Evolutionary conservation across 2,888 invertebrate species (phyloP).

Genomic region (Mythimna albipuncta): DNA sequence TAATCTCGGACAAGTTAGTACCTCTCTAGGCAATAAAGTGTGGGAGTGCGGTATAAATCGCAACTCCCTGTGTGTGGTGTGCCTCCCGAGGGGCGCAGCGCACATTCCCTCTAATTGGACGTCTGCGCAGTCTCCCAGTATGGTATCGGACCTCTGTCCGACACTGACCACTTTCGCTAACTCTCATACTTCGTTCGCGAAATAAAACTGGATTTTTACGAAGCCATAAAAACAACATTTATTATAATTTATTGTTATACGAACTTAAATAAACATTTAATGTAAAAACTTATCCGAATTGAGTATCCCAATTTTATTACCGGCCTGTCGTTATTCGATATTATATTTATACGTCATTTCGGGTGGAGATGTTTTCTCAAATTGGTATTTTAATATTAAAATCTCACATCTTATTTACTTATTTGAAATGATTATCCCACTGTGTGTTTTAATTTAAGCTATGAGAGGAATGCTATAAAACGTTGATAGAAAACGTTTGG

Average conservation of each 20-base stretch:
- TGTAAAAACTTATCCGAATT: constrained; percentile 10
- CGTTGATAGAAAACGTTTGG: constrained; percentile 41
- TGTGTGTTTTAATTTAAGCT: constrained; percentile 57
- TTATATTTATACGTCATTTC: constrained; percentile 11
- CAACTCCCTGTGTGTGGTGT: constrained; percentile 80
- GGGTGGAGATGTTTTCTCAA: constrained; percentile 25
- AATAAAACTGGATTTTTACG: constrained; percentile 62
- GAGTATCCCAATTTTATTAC: constrained; percentile 27
- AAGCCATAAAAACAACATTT: constrained; percentile 59
- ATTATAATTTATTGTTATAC: constrained; percentile 34
- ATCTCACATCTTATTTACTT: constrained; percentile 42
- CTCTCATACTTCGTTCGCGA: constrained; percentile 66
- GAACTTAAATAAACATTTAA: constrained; percentile 24
- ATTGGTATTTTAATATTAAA: constrained; percentile 39
- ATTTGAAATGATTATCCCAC: constrained; percentile 45
- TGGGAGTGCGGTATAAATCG: constrained; percentile 66
- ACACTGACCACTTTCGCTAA: constrained; percentile 84
- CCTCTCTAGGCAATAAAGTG: constrained; percentile 57
- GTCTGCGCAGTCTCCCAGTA: constrained; percentile 81
- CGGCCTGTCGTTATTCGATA: constrained; percentile 17
- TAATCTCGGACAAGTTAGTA: constrained; percentile 53
- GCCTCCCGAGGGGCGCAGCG: constrained; percentile 75
- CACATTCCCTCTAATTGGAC: constrained; percentile 89
- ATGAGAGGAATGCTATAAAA: constrained; percentile 65
- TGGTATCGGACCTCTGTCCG: constrained; percentile 78